A percentile compares a stretch with the other conserved stretches of the same genome.
phyloP scores from a whole-genome alignment of 1,140 invertebrate genomes.

The Drosophila takahashii region DNA sequence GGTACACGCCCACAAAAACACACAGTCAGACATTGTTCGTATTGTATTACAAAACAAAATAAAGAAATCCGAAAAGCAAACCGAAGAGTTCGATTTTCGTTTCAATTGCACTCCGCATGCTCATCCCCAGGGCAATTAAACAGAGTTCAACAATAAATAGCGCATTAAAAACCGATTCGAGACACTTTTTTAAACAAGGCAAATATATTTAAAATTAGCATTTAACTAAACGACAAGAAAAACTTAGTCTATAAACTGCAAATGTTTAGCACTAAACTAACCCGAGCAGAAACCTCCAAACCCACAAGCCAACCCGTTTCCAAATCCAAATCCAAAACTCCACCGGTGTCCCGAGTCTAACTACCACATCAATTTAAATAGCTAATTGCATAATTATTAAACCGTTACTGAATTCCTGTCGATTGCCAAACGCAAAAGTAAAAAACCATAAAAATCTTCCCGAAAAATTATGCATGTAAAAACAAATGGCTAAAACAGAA shows the following conservation, averaged over 20 bases:
- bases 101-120: slow-evolving; percentile 68
- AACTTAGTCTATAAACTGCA: slow-evolving; percentile 72
- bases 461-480: slow-evolving; percentile 75
- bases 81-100: slow-evolving; percentile 65
- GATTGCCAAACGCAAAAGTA: slow-evolving; percentile 46
- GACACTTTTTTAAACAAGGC: slow-evolving; percentile 63
- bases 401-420: slow-evolving; percentile 71
- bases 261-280: slow-evolving; percentile 70
- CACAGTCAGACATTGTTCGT: slow-evolving; percentile 59
- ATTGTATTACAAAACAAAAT: slow-evolving; percentile 39
- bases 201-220: slow-evolving; percentile 76
- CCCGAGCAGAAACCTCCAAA: slow-evolving; percentile 39
- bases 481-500: slow-evolving; percentile 39
- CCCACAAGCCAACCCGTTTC: slow-evolving; percentile 25
- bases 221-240: slow-evolving; percentile 66
- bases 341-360: slow-evolving; percentile 37
- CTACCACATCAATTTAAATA: slow-evolving; percentile 81
- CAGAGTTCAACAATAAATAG: slow-evolving; percentile 50
- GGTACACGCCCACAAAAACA: slow-evolving; percentile 50
- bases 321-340: slow-evolving; percentile 42
- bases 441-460: slow-evolving; percentile 47
- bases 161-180: slow-evolving; percentile 51
- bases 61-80: slow-evolving; percentile 59
- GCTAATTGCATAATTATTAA: slow-evolving; percentile 77
- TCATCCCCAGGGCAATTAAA: slow-evolving; percentile 31